A percentile compares a stretch with the other conserved stretches of the same genome.
Evolutionary conservation across 2,797 vertebrate species (phyloP).

Genomic region (Anolis apletophallus): DNA sequence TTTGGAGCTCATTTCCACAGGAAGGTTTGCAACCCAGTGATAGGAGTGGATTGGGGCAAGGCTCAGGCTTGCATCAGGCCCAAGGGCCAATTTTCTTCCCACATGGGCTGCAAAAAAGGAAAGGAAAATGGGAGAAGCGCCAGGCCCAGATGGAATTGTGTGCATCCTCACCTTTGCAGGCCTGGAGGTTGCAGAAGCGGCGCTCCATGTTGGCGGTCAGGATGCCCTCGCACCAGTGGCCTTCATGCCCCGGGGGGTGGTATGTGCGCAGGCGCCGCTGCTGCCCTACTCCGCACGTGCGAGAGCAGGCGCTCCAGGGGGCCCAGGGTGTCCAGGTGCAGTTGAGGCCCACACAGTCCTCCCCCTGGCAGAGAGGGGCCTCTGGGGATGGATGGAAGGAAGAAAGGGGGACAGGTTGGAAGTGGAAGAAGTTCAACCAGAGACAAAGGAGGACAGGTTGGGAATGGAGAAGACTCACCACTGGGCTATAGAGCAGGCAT

Average conservation of each 20-base stretch:
- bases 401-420: conserved; percentile 38
- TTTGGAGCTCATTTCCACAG: no score
- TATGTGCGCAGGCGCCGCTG: conserved; percentile 87
- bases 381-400: conserved; percentile 56
- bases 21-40: no score
- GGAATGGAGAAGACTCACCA: no score
- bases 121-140: background rate
- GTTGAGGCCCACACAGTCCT: conserved; percentile 78
- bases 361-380: conserved; percentile 70
- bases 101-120: no score
- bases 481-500: no score
- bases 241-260: conserved; percentile 74
- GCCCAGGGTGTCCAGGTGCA: conserved; percentile 89
- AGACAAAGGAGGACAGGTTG: no score
- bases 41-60: no score
- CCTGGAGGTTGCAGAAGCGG: conserved; percentile 88
- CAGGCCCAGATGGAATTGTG: no score
- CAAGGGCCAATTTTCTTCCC: no score
- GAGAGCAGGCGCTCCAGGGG: conserved; percentile 83
- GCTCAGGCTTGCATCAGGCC: no score
- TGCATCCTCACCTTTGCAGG: conserved; percentile 83
- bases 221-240: conserved; percentile 86
- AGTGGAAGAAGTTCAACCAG: no score
- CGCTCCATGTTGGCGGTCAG: conserved; percentile 82
- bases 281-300: conserved; percentile 89